A percentile compares a stretch with the other conserved stretches of the same genome.
Evolutionary conservation across 2,113 vertebrate genomes (phyloP).

Genomic region (Marmota flaviventris): DNA sequence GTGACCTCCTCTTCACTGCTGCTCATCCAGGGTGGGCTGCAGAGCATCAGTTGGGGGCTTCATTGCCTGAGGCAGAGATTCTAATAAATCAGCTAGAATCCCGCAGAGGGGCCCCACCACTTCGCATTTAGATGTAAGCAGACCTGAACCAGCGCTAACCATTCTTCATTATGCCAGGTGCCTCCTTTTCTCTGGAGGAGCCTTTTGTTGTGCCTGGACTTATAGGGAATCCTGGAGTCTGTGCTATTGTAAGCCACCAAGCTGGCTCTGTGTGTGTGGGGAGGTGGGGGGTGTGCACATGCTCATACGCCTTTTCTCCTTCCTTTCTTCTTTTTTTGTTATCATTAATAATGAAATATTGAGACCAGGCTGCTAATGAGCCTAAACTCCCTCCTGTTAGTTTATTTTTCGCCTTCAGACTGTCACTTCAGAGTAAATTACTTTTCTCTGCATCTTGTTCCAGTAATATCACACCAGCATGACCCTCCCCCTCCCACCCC

Average conservation of each 20-base stretch:
- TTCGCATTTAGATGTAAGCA: conserved; percentile 53
- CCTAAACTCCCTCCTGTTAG: conserved; percentile 84
- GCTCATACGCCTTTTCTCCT: conserved; percentile 17
- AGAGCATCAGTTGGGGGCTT: neutral
- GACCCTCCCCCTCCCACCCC: conserved; percentile 74
- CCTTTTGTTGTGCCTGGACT: neutral
- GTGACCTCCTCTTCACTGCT: neutral
- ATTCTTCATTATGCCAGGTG: conserved; percentile 41
- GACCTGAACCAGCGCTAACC: neutral
- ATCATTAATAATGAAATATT: conserved; percentile 86
- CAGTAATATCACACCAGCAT: conserved; percentile 77
- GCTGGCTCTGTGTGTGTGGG: neutral
- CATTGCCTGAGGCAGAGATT: neutral
- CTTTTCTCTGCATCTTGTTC: conserved; percentile 85
- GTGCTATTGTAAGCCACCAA: conserved; percentile 43
- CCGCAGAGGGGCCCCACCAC: neutral
- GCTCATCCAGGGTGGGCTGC: neutral
- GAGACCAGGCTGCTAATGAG: conserved; percentile 87
- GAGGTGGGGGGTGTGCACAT: fast-evolving
- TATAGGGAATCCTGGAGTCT: conserved; percentile 23
- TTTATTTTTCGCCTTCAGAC: conserved; percentile 85
- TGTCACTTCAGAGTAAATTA: conserved; percentile 86
- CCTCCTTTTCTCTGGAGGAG: neutral
- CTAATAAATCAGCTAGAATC: conserved; percentile 48
- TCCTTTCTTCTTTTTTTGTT: conserved; percentile 74